Evolutionary conservation across 2,113 vertebrate species (phyloP), one percentile per base, ranked within the genome.

Genomic region (Hippoglossus stenolepis): DNA sequence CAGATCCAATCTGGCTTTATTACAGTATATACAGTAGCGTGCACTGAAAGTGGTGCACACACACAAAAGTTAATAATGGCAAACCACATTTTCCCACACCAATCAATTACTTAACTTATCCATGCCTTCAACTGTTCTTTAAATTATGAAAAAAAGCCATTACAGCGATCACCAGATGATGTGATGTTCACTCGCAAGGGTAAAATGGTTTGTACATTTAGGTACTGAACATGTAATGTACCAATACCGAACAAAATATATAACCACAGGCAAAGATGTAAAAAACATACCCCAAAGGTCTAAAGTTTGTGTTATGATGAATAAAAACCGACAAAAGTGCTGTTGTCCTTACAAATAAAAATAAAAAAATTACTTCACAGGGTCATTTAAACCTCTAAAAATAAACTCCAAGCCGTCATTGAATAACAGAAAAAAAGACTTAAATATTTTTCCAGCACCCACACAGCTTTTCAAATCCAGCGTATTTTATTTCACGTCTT

Each of bases 1-100:
- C 35, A 78, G 65, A 86, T 73, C 45, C 80, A 65, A 75, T 74
- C 43, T 77, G 63, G 18, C 21, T 89, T 92, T 86, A 91, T 92
- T 92, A 58, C 61, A 70, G 49, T 43, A 84, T 80, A 56, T 87
- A 86, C 72, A 84, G 64, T 65, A 75, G 61, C 59, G 71, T 83
- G 65, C 66, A 90, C 26, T 79, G 66, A 83, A 82, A 75, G 60
- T 67, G 59, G 68, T 77, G 77, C 81, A 85, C 49, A 66, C n/a
- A 65, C 31, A 65, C 31, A 59, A 74, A 57, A 61, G 64, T 65
- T 77, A 77, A 72, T 77, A 77, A 72, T 11, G 60, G n/a, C 17
- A 18, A 85, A 64, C 6, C 64, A 51, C 8, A 59, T 26, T 60
- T 57, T 21, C 31, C 43, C 3, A 20, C 53, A 65, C 23, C 20